Base-by-base conservation (phyloP, 35 echinoderm and acorn worm species). In the Acanthaster planci region DNA sequence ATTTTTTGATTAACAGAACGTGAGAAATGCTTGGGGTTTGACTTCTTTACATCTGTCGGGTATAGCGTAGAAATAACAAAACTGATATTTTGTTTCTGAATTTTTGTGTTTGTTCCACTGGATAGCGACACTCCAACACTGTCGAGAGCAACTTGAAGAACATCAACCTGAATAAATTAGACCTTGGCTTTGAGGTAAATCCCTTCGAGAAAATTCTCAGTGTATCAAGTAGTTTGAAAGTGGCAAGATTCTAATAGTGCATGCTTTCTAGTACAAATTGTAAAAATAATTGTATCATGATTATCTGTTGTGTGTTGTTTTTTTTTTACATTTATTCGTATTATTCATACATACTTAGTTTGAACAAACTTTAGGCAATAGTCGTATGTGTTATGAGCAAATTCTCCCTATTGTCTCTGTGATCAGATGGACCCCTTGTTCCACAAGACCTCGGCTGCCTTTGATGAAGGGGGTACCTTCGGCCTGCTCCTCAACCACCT, bases 181-280 rank as follows among this genome's bases (percentile, higher is more conserved):
- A 98, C 53, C 84, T 90, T 60, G 95, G 92, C 39, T 98, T 98
- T 94, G 95, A 98, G 92, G 95, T 97, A 93, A 29, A 77, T 81
- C 7, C 36, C 5, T 1, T 72, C 42, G n/a, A n/a, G n/a, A n/a
- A n/a, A n/a, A n/a, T n/a, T n/a, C n/a, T n/a, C n/a, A n/a, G n/a
- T n/a, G n/a, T n/a, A n/a, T n/a, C n/a, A n/a, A n/a, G n/a, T n/a
- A n/a, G n/a, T n/a, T n/a, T n/a, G n/a, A n/a, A n/a, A n/a, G n/a
- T n/a, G n/a, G n/a, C n/a, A n/a, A n/a, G n/a, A n/a, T n/a, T n/a
- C n/a, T n/a, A n/a, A n/a, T n/a, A n/a, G n/a, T n/a, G n/a, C n/a
- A n/a, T n/a, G n/a, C n/a, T n/a, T n/a, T n/a, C n/a, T n/a, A n/a
- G n/a, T n/a, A n/a, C n/a, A n/a, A n/a, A n/a, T n/a, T n/a, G n/a